A percentile compares a stretch with the other conserved stretches of the same genome.
These are phyloP conservation scores for Craseonycteris thonglongyai DNA, from an alignment of 2,113 vertebrate species.

Conservation along the genomic window DNA sequence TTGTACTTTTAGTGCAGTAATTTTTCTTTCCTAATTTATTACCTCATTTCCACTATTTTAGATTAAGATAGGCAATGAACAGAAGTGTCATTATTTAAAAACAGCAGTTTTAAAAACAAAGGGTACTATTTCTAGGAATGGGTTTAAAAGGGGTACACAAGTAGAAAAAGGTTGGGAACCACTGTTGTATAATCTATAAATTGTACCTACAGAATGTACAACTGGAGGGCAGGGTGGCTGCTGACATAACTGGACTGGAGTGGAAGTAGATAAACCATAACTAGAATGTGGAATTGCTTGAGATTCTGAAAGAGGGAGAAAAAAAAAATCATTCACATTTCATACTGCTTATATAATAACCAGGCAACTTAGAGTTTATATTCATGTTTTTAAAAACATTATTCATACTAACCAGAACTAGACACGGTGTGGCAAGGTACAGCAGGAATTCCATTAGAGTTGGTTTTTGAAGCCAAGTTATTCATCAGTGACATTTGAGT, in stretches of 20 bases:
- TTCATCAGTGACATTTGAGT: conserved; percentile 81
- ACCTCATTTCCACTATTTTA: too few species aligned
- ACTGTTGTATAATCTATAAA: too few species aligned
- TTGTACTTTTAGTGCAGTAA: too few species aligned
- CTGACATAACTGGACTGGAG: conserved; percentile 63
- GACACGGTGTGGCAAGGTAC: conserved; percentile 42
- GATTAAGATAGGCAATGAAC: too few species aligned
- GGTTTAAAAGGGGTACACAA: too few species aligned
- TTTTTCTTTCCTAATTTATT: too few species aligned
- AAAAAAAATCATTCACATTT: background rate
- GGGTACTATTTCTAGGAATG: too few species aligned
- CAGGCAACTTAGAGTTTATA: conserved; percentile 16
- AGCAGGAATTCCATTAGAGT: conserved; percentile 27
- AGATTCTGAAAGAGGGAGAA: conserved; percentile 66
- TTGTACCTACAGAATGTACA: conserved; percentile 77
- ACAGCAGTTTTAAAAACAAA: too few species aligned
- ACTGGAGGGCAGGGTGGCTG: conserved; percentile 45
- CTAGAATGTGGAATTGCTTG: conserved; percentile 66
- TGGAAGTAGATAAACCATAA: conserved; percentile 61
- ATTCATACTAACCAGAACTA: conserved; percentile 70
- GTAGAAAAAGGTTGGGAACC: too few species aligned
- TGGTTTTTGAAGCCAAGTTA: conserved; percentile 51
- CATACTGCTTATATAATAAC: background rate
- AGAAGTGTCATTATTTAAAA: too few species aligned
- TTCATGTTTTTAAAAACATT: background rate